Evolutionary conservation across 2,888 invertebrate species (phyloP), one percentile per base, ranked within the genome.

Genomic region (Caenorhabditis wallacei): DNA sequence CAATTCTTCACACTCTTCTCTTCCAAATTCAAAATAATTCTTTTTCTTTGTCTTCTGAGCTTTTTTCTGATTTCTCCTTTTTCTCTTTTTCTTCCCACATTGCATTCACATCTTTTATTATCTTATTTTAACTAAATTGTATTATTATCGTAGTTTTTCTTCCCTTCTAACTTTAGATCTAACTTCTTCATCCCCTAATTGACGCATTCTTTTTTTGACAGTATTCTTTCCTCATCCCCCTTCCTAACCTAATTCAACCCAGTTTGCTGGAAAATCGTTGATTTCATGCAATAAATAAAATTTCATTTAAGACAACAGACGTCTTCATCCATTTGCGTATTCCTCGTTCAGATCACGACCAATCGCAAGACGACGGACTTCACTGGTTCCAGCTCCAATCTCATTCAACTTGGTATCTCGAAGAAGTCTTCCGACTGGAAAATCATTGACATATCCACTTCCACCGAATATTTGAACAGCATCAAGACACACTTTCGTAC

Each of bases 351-450:
- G 93, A 46, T 95, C 94, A 91, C 96, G 94, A 18, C 97, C 97
- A 90, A 99, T 98, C 0, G 99, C 94, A 93, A 97, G 94, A 92
- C 97, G 94, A 88, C 99, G 94, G 16, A 90, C 94, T 94, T 99
- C 99, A 71, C 96, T 97, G 0, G 99, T 99, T 16, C 99, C 99
- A 26, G 96, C 99, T 13, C 99, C 99, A 86, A 99, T 99, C 94
- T 99, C 99, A 92, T 97, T 98, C 4, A 99, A 93, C 93, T 99
- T 99, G 0, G 98, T 97, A 93, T 99, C 99, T 85, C 99, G 94
- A 79, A 99, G 93, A 72, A 96, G 94, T 90, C 99, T 94, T 59
- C 98, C 98, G 16, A 96, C 95, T 18, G 97, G 95, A 30, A 51
- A 64, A 30, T 64, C 64, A 43, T 64, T 64, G 51, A 64, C 48